A percentile compares a stretch with the other conserved stretches of the same genome.
These are phyloP conservation scores for Notothenia coriiceps DNA, from an alignment of 2,113 vertebrate genomes.

Conservation along the genomic window DNA sequence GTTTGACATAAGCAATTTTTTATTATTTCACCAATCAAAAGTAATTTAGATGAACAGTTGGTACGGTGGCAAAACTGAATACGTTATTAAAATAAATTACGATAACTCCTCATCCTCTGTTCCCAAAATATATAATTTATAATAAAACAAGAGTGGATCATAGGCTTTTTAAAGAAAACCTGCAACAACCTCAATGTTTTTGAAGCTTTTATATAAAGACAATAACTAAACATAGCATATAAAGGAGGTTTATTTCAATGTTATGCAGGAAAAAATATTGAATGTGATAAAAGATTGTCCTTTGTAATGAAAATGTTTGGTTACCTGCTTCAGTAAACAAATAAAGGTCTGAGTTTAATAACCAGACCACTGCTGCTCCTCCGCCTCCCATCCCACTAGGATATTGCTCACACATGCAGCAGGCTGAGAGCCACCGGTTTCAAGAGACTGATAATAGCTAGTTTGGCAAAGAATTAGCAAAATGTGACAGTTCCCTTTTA, in stretches of 20 bases:
- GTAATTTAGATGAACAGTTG: background rate
- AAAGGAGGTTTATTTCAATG: background rate
- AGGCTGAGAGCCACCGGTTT: constrained; percentile 27
- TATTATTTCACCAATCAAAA: background rate
- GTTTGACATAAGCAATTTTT: background rate
- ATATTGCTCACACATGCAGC: constrained; percentile 42
- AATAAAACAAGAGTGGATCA: background rate
- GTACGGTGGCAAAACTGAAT: background rate
- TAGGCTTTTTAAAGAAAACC: background rate
- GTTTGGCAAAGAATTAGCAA: constrained; percentile 39
- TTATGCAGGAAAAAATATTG: constrained; percentile 6
- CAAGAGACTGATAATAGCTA: constrained; percentile 47
- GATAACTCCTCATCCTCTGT: background rate
- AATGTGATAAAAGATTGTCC: constrained; percentile 6
- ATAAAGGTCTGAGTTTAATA: constrained; percentile 49
- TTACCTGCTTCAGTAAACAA: constrained; percentile 43
- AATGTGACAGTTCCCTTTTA: constrained; percentile 51
- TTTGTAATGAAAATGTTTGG: constrained; percentile 6
- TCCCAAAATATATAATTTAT: background rate
- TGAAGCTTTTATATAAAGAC: background rate
- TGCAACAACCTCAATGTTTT: background rate
- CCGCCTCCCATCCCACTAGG: constrained; percentile 35
- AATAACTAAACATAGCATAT: too few relatives aligned
- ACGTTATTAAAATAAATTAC: background rate
- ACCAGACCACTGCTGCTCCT: constrained; percentile 13